These are phyloP conservation scores for Pterois miles DNA, from an alignment of 2,797 vertebrate species.

Conservation along the genomic window DNA sequence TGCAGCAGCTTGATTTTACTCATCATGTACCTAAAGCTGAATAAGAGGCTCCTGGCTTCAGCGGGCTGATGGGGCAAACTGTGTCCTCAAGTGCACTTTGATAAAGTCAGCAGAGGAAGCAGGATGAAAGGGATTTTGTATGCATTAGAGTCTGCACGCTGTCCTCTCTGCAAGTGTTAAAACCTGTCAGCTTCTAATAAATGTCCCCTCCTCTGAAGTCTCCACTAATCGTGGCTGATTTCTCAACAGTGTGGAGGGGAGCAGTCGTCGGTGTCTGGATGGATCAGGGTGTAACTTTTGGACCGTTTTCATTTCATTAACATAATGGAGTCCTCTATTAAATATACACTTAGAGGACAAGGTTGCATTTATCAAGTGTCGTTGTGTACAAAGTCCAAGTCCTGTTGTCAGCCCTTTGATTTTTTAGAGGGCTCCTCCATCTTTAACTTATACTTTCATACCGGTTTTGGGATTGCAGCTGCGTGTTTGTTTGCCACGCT, in stretches of 20 bases:
- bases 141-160: conserved; percentile 49
- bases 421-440: neutral
- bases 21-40: conserved; percentile 41
- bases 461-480: neutral
- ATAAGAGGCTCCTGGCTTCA: conserved; percentile 44
- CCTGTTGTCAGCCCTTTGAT: neutral
- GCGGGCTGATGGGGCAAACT: conserved; percentile 31
- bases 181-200: conserved; percentile 68
- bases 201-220: conserved; percentile 43
- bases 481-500: neutral
- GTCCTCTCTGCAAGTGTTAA: conserved; percentile 58
- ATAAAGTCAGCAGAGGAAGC: conserved; percentile 51
- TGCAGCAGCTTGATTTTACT: conserved; percentile 49
- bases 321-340: conserved; percentile 61
- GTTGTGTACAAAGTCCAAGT: conserved; percentile 1
- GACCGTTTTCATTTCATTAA: conserved; percentile 68
- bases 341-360: conserved; percentile 20
- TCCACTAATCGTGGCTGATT: conserved; percentile 42
- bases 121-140: conserved; percentile 47
- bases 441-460: neutral
- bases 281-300: conserved; percentile 50
- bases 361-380: conserved; percentile 46
- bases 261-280: conserved; percentile 27
- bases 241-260: conserved; percentile 28
- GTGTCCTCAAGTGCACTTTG: conserved; percentile 60